A percentile compares a stretch with the other conserved stretches of the same genome.
These are phyloP conservation scores for Cacoxenus indagator DNA, from an alignment of 2,888 invertebrate genomes.

Conservation along the genomic window DNA sequence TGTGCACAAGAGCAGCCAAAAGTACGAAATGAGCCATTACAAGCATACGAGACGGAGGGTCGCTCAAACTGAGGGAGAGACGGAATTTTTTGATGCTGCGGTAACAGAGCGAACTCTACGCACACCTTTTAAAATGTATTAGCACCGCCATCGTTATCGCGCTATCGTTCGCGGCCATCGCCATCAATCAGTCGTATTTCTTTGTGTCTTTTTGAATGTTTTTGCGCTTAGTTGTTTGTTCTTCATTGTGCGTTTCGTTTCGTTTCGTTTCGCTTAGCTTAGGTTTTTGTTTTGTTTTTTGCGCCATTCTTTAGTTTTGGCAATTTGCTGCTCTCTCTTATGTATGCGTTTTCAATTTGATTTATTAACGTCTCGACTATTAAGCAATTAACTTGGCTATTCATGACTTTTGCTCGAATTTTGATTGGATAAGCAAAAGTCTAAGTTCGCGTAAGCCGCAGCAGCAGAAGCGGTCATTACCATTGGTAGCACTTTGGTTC, in stretches of 20 bases:
- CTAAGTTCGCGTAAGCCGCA: neutral
- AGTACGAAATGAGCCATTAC: too few relatives aligned
- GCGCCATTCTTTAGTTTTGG: conserved; percentile 39
- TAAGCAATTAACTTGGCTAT: conserved; percentile 53
- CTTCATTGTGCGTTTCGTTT: neutral
- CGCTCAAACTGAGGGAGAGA: too few relatives aligned
- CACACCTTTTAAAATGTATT: neutral
- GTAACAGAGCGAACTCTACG: neutral
- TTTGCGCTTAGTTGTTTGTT: neutral
- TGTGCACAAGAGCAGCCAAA: neutral
- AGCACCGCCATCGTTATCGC: too few relatives aligned
- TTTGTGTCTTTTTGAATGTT: conserved; percentile 31
- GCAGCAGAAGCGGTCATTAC: neutral
- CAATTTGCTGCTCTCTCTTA: conserved; percentile 52
- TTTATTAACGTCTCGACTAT: conserved; percentile 61
- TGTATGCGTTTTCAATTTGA: conserved; percentile 53
- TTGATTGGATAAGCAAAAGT: neutral
- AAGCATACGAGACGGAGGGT: too few relatives aligned
- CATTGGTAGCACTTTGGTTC: neutral
- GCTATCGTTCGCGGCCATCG: conserved; percentile 56
- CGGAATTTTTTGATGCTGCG: too few relatives aligned
- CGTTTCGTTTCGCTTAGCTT: neutral
- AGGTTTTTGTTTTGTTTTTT: conserved; percentile 28
- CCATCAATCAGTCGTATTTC: conserved; percentile 62
- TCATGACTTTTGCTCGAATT: conserved; percentile 13